A percentile compares a stretch with the other conserved stretches of the same genome.
Conservation (phyloP, 2,113 vertebrate genomes). For the Brienomyrus longianalis region DNA sequence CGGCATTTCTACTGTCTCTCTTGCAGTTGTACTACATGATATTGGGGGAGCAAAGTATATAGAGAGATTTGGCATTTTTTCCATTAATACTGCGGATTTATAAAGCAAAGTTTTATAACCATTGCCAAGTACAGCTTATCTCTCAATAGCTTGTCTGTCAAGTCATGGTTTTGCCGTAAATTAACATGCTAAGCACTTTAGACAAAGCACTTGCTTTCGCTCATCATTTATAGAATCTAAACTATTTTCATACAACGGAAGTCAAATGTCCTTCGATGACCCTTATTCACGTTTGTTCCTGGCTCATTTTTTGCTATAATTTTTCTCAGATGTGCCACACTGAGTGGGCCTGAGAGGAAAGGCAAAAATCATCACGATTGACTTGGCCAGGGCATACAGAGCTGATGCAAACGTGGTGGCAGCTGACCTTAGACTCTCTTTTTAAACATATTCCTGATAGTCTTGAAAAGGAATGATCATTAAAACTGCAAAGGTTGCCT, state of each 20-base stretch:
- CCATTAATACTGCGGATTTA: too few relatives aligned
- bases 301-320: neutral
- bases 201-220: neutral
- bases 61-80: neutral
- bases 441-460: neutral
- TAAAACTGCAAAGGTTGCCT: neutral
- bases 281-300: neutral
- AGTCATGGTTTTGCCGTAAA: neutral
- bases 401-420: neutral
- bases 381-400: neutral
- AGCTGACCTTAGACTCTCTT: neutral
- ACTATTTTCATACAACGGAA: neutral
- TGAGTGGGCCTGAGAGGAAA: neutral
- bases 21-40: neutral
- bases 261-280: neutral
- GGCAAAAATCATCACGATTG: neutral
- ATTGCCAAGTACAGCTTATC: neutral
- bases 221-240: neutral
- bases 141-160: neutral
- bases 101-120: too few relatives aligned
- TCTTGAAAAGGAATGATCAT: neutral
- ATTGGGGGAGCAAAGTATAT: neutral
- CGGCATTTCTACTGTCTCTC: neutral
- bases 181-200: neutral
- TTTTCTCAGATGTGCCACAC: neutral